A percentile compares a stretch with the other conserved stretches of the same genome.
These are phyloP conservation scores for Oreochromis spilurus DNA, from an alignment of 2,113 vertebrate genomes.

Conservation along the genomic window DNA sequence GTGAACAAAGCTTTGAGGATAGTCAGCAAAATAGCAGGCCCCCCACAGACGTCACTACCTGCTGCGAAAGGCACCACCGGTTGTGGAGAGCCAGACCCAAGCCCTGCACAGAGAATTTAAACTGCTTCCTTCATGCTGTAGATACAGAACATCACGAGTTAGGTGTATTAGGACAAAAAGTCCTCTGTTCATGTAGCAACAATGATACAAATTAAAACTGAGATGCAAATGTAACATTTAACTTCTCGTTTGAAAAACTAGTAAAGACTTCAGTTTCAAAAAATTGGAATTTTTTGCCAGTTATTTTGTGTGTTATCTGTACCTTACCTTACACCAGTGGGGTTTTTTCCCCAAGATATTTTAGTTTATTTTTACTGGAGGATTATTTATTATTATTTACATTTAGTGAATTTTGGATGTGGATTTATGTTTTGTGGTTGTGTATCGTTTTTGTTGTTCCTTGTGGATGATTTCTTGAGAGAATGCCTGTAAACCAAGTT, in stretches of 20 bases:
- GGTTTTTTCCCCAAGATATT: accelerated
- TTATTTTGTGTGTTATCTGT: neutral
- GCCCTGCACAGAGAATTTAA: neutral
- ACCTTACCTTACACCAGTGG: neutral
- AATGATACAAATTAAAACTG: neutral
- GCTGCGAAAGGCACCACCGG: neutral
- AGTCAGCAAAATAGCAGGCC: neutral
- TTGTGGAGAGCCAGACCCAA: neutral
- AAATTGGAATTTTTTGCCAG: neutral
- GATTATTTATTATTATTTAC: neutral
- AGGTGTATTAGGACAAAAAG: neutral
- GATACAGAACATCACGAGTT: neutral
- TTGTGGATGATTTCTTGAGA: neutral
- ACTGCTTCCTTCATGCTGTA: neutral
- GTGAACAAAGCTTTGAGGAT: neutral
- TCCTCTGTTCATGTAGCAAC: neutral
- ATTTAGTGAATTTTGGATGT: neutral
- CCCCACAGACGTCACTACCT: accelerated
- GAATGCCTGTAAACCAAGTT: neutral
- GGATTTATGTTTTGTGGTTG: neutral
- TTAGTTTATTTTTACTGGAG: neutral
- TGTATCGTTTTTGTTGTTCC: neutral
- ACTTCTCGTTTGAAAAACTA: neutral
- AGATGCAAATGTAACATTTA: neutral
- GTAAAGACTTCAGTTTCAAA: neutral